These are phyloP conservation scores for Eilema depressum DNA, from an alignment of 2,888 invertebrate genomes.

Conservation along the genomic window DNA sequence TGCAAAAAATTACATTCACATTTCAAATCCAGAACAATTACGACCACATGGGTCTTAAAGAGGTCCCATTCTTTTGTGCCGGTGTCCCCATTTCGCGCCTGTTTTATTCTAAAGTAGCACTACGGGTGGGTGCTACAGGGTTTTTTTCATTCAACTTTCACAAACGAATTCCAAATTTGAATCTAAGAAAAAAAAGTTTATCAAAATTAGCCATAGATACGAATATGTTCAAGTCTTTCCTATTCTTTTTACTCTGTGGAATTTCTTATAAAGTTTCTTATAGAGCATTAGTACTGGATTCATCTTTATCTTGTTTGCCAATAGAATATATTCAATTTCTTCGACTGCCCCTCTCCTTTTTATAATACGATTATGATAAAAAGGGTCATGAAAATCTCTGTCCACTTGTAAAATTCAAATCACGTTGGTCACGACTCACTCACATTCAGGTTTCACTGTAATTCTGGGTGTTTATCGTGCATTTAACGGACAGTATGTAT, in stretches of 20 bases:
- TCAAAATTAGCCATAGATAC: not conserved
- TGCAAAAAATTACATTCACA: not conserved
- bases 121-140: not conserved
- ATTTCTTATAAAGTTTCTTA: not conserved
- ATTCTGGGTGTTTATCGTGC: constrained; percentile 87
- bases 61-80: not conserved
- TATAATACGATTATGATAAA: constrained; percentile 65
- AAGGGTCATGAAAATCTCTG: constrained; percentile 72
- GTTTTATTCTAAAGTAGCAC: not conserved
- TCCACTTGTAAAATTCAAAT: constrained; percentile 78
- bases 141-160: not conserved
- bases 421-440: constrained; percentile 83
- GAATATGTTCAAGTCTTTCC: not conserved
- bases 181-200: not conserved
- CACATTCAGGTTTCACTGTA: constrained; percentile 86
- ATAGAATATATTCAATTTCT: not conserved
- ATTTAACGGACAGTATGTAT: constrained; percentile 87
- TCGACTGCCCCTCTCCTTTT: constrained; percentile 14
- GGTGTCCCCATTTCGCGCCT: not conserved
- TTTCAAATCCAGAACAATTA: not conserved
- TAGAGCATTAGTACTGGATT: not conserved
- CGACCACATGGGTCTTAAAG: not conserved
- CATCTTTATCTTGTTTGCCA: not conserved
- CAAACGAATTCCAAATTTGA: not conserved
- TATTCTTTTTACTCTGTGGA: not conserved